Conservation (phyloP, 2,888 invertebrate genomes). For the Pyrgus malvae region DNA sequence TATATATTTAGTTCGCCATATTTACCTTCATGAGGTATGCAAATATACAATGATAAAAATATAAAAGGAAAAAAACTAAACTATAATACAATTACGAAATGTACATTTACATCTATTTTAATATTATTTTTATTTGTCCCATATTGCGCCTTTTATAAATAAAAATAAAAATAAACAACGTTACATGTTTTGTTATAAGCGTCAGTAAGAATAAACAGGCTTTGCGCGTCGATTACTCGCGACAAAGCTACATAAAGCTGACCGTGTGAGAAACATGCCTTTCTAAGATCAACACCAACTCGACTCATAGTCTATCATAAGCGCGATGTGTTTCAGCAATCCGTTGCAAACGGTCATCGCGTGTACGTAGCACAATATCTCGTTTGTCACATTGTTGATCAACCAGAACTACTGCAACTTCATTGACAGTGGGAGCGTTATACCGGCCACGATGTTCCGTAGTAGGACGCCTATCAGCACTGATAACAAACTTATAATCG, state of each 20-base stretch:
- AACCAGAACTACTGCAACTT: slow-evolving; percentile 34
- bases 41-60: too few relatives aligned
- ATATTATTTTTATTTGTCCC: too few relatives aligned
- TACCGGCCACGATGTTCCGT: slow-evolving; percentile 30
- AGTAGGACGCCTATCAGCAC: slow-evolving; percentile 27
- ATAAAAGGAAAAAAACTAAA: too few relatives aligned
- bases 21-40: too few relatives aligned
- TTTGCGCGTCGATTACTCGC: too few relatives aligned
- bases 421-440: slow-evolving; percentile 33
- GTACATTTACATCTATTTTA: too few relatives aligned
- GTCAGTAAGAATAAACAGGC: too few relatives aligned
- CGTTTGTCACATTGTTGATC: slow-evolving; percentile 30
- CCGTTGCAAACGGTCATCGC: slow-evolving; percentile 26
- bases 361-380: slow-evolving; percentile 30
- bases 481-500: slow-evolving; percentile 30
- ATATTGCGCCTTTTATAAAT: too few relatives aligned
- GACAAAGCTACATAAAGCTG: slow-evolving; percentile 15
- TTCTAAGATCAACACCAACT: neutral
- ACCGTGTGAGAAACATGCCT: neutral
- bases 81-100: too few relatives aligned
- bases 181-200: too few relatives aligned
- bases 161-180: too few relatives aligned
- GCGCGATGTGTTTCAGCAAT: slow-evolving; percentile 32
- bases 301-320: slow-evolving; percentile 21
- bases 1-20: too few relatives aligned